Conservation (phyloP, 2,888 invertebrate species). For the Icerya purchasi region DNA sequence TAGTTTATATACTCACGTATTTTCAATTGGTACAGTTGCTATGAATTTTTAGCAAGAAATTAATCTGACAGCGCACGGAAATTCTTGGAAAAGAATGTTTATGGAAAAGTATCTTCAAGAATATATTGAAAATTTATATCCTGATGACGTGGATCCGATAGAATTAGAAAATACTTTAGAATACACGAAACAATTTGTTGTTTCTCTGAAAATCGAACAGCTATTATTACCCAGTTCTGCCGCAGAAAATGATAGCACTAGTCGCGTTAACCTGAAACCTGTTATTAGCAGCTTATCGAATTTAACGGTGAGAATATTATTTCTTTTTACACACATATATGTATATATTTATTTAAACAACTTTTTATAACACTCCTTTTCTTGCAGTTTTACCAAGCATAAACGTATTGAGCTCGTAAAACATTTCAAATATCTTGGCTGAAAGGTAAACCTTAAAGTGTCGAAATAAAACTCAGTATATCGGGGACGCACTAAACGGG, state of each 20-base stretch:
- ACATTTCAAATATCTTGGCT: too few relatives aligned
- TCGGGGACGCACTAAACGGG: too few relatives aligned
- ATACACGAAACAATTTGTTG: not conserved
- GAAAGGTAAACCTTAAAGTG: too few relatives aligned
- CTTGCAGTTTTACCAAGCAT: too few relatives aligned
- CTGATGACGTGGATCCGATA: slow-evolving; percentile 1
- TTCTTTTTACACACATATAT: too few relatives aligned
- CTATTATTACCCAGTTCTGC: not conserved
- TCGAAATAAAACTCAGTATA: too few relatives aligned
- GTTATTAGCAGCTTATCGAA: slow-evolving; percentile 5
- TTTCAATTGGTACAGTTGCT: too few relatives aligned
- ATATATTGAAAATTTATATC: slow-evolving; percentile 5
- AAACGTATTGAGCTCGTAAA: too few relatives aligned
- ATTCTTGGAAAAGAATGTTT: slow-evolving; percentile 12
- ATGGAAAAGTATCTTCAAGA: slow-evolving; percentile 11
- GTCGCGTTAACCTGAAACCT: slow-evolving; percentile 4
- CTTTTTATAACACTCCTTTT: too few relatives aligned
- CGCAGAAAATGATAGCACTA: not conserved
- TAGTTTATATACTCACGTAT: too few relatives aligned
- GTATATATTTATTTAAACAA: too few relatives aligned
- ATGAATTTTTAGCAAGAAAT: not conserved
- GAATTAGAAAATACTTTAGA: slow-evolving; percentile 6
- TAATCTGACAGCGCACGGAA: not conserved
- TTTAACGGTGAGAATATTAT: slow-evolving; percentile 1
- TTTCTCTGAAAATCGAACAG: slow-evolving; percentile 7